These are phyloP conservation scores for Megaleporinus macrocephalus DNA, from an alignment of 2,113 vertebrate species.

Conservation along the genomic window DNA sequence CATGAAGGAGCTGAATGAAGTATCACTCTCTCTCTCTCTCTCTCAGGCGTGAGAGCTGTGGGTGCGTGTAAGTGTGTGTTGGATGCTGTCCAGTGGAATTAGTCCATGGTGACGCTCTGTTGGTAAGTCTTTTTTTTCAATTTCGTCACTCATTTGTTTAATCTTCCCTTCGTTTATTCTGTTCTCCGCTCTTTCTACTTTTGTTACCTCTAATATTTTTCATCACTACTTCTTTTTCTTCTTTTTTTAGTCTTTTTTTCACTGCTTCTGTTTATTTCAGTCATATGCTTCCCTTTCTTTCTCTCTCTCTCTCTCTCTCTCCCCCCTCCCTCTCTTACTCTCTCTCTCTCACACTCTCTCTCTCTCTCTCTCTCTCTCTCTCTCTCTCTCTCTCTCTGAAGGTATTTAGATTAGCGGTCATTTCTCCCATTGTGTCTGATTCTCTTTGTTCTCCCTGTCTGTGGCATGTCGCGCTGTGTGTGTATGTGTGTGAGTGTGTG, in stretches of 20 bases:
- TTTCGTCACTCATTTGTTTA: slow-evolving; percentile 26
- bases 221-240: slow-evolving; percentile 25
- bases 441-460: slow-evolving; percentile 51
- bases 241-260: slow-evolving; percentile 17
- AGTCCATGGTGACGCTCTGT: slow-evolving; percentile 45
- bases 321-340: background rate
- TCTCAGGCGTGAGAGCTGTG: slow-evolving; percentile 41
- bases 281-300: slow-evolving; percentile 34
- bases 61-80: slow-evolving; percentile 46
- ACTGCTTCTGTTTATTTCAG: slow-evolving; percentile 17
- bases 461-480: background rate
- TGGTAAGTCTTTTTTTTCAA: slow-evolving; percentile 53
- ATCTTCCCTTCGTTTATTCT: slow-evolving; percentile 9
- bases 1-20: slow-evolving; percentile 21
- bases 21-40: slow-evolving; percentile 39
- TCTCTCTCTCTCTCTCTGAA: slow-evolving; percentile 20
- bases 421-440: slow-evolving; percentile 49
- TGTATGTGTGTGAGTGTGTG: slow-evolving; percentile 37
- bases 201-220: background rate
- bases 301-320: background rate
- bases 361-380: background rate
- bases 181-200: background rate
- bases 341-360: slow-evolving; percentile 8
- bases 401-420: slow-evolving; percentile 40
- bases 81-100: slow-evolving; percentile 41